These are phyloP conservation scores for Amphiprion percula DNA, from an alignment of 2,113 vertebrate genomes.

Conservation along the genomic window DNA sequence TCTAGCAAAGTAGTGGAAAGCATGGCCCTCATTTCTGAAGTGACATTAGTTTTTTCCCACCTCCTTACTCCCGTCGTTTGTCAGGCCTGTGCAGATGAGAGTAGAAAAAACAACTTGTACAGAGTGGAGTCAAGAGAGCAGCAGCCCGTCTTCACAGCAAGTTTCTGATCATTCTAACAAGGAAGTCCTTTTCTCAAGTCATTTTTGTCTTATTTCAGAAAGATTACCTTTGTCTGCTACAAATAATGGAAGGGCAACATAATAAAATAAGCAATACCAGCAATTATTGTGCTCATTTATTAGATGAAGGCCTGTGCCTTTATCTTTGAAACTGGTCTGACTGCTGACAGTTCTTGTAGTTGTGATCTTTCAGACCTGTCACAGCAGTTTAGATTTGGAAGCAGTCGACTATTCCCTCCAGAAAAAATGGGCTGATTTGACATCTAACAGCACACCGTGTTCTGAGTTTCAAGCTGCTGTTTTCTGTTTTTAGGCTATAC, in stretches of 20 bases:
- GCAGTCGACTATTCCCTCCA: not conserved
- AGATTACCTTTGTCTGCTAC: not conserved
- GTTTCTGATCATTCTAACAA: constrained; percentile 29
- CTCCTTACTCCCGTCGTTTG: constrained; percentile 24
- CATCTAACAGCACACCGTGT: not conserved
- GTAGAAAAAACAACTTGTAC: constrained; percentile 28
- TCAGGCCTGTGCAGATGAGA: constrained; percentile 23
- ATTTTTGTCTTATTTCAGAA: not conserved
- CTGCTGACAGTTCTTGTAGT: constrained; percentile 1
- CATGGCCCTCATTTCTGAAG: constrained; percentile 28
- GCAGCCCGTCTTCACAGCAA: not conserved
- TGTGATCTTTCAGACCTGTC: no score
- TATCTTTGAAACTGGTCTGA: constrained; percentile 24
- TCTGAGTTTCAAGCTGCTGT: not conserved
- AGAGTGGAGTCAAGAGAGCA: constrained; percentile 9
- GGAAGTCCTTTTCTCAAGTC: not conserved
- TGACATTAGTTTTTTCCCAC: constrained; percentile 15
- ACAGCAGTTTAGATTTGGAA: constrained; percentile 13
- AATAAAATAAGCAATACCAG: no score
- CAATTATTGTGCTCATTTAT: constrained; percentile 18
- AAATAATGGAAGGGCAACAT: not conserved
- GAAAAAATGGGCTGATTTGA: no score
- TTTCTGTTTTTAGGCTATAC: not conserved
- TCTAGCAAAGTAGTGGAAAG: constrained; percentile 49
- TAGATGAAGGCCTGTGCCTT: not conserved